These are phyloP conservation scores for Sapajus apella DNA, from an alignment of 2,113 vertebrate species.

Conservation along the genomic window DNA sequence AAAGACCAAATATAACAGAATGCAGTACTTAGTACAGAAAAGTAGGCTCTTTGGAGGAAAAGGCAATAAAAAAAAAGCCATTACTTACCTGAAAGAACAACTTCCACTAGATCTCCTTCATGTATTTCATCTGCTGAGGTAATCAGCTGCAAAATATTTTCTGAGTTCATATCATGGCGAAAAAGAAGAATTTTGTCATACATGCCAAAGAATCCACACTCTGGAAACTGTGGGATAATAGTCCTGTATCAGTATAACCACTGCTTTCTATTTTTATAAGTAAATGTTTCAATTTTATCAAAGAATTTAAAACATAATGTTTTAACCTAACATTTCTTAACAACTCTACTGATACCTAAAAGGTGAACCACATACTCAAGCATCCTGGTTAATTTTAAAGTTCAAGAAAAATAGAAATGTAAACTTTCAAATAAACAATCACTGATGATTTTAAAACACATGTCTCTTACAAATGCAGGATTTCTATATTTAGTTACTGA, in stretches of 20 bases:
- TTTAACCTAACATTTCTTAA: constrained; percentile 37
- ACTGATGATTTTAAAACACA: constrained; percentile 24
- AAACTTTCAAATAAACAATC: constrained; percentile 47
- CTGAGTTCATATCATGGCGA: constrained; percentile 95
- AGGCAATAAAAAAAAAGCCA: background rate
- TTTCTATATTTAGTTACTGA: constrained; percentile 21
- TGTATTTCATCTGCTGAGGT: constrained; percentile 96
- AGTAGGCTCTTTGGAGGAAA: background rate
- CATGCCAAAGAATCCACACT: constrained; percentile 99
- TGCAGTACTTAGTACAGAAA: background rate
- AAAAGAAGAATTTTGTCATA: constrained; percentile 99
- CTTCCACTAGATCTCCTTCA: constrained; percentile 97
- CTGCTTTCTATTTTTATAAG: constrained; percentile 36
- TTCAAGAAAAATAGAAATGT: constrained; percentile 25
- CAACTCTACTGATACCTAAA: constrained; percentile 26
- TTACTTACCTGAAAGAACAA: constrained; percentile 95
- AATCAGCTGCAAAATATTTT: constrained; percentile 98
- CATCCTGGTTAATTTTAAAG: constrained; percentile 46
- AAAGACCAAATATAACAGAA: background rate
- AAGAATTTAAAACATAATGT: constrained; percentile 1
- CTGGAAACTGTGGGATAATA: constrained; percentile 91
- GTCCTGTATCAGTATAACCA: constrained; percentile 63
- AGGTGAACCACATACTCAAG: constrained; percentile 22
- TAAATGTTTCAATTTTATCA: constrained; percentile 33
- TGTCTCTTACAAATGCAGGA: background rate